phyloP scores from a whole-genome alignment of 1,140 invertebrate genomes.

The Eueides isabella region DNA sequence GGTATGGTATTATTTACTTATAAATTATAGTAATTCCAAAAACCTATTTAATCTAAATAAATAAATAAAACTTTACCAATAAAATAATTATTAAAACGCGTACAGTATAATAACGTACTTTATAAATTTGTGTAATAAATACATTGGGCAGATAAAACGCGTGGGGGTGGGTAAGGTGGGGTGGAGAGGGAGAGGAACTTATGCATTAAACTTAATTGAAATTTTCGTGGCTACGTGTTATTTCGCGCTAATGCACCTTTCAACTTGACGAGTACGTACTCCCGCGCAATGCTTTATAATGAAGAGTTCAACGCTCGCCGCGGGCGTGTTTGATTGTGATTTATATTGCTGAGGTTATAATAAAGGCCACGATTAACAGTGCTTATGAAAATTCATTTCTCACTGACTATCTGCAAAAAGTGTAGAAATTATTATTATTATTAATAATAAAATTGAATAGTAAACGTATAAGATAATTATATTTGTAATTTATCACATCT shows the following conservation, averaged over 20 bases:
- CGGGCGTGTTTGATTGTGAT: conserved; percentile 35
- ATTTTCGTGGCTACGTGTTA: conserved; percentile 74
- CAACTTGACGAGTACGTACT: conserved; percentile 53
- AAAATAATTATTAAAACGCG: no score
- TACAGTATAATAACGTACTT: conserved; percentile 14
- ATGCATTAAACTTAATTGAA: conserved; percentile 77
- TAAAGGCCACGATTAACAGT: conserved; percentile 18
- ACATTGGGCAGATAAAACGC: background rate
- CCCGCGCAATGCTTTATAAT: conserved; percentile 42
- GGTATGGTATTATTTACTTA: no score
- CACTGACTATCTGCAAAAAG: background rate
- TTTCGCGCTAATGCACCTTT: conserved; percentile 75
- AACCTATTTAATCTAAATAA: no score
- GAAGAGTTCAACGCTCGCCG: conserved; percentile 68
- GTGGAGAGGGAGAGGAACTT: conserved; percentile 38
- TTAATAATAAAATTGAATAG: background rate
- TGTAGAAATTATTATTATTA: background rate
- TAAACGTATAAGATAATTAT: background rate
- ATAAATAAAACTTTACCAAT: no score
- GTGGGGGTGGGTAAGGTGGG: conserved; percentile 18
- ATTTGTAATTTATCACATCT: no score
- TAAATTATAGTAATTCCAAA: no score
- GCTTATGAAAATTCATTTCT: conserved; percentile 14
- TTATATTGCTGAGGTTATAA: conserved; percentile 34
- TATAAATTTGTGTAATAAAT: background rate